phyloP scores from a whole-genome alignment of 2,113 vertebrate genomes.

The Lampris megalopsis region DNA sequence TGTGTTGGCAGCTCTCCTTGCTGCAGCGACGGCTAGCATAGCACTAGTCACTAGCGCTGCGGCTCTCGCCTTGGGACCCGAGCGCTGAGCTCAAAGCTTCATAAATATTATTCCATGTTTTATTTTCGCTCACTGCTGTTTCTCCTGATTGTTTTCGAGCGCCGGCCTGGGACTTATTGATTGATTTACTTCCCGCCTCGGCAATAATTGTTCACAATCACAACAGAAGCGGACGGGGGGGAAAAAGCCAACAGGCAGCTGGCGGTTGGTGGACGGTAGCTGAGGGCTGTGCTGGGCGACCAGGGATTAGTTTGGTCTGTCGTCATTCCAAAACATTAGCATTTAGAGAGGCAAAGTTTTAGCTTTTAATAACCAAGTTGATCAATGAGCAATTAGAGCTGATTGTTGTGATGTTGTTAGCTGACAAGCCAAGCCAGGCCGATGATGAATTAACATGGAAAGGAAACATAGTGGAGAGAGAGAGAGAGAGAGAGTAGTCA shows the following conservation, averaged over 20 bases:
- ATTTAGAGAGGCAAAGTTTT: constrained; percentile 46
- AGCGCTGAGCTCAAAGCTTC: too few species aligned
- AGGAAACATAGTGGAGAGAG: too few species aligned
- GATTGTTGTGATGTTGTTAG: too few species aligned
- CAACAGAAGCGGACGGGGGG: not conserved
- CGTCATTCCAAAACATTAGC: constrained; percentile 26
- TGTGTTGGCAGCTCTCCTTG: constrained; percentile 54
- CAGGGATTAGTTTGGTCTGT: not conserved
- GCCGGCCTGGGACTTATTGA: constrained; percentile 55
- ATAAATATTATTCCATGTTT: constrained; percentile 65
- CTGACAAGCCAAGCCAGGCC: not conserved
- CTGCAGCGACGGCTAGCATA: too few species aligned
- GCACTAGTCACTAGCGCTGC: too few species aligned
- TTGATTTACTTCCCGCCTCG: constrained; percentile 48
- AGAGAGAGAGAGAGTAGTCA: too few species aligned
- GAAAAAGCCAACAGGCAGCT: too few species aligned
- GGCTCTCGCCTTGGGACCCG: too few species aligned
- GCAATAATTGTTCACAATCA: constrained; percentile 39
- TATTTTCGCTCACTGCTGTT: too few species aligned
- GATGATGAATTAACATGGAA: not conserved
- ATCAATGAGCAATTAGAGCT: constrained; percentile 50
- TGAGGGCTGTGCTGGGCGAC: too few species aligned
- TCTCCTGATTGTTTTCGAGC: constrained; percentile 58
- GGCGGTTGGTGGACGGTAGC: too few species aligned
- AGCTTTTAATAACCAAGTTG: constrained; percentile 39